A percentile compares a stretch with the other conserved stretches of the same genome.
phyloP scores from a whole-genome alignment of 64 coral and sea anemone genomes.

The Porites australiensis region DNA sequence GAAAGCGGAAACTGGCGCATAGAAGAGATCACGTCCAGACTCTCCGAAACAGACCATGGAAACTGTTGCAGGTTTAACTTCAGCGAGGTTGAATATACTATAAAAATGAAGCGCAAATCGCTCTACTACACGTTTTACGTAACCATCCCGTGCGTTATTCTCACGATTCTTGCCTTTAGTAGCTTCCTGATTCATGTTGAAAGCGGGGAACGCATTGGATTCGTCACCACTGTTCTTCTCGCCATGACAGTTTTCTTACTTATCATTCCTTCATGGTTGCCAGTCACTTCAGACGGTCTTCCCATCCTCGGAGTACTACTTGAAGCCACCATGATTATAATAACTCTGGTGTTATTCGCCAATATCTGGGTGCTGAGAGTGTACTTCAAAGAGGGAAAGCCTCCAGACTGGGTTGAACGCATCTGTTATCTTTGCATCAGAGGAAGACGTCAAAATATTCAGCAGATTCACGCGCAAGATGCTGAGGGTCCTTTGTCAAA shows the following conservation, averaged over 20 bases:
- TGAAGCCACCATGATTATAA: constrained; percentile 13
- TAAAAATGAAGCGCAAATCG: constrained; percentile 31
- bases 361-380: constrained; percentile 28
- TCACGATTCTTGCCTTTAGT: constrained; percentile 21
- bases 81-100: constrained; percentile 17
- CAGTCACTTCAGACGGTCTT: constrained; percentile 30
- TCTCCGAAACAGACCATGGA: constrained; percentile 30
- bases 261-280: constrained; percentile 19
- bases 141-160: neutral
- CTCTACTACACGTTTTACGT: constrained; percentile 49
- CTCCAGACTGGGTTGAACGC: constrained; percentile 26
- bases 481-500: neutral
- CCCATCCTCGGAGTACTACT: constrained; percentile 33
- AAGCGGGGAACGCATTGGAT: constrained; percentile 69
- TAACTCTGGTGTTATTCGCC: constrained; percentile 1
- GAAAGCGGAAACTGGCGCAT: constrained; percentile 47
- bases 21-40: neutral
- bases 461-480: neutral
- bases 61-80: constrained; percentile 36
- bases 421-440: neutral
- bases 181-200: constrained; percentile 65
- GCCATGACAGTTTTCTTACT: constrained; percentile 66
- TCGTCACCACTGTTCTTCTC: constrained; percentile 59
- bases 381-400: constrained; percentile 30
- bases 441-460: neutral